phyloP scores from a whole-genome alignment of 2,797 vertebrate genomes.

The Poecilia gillii region DNA sequence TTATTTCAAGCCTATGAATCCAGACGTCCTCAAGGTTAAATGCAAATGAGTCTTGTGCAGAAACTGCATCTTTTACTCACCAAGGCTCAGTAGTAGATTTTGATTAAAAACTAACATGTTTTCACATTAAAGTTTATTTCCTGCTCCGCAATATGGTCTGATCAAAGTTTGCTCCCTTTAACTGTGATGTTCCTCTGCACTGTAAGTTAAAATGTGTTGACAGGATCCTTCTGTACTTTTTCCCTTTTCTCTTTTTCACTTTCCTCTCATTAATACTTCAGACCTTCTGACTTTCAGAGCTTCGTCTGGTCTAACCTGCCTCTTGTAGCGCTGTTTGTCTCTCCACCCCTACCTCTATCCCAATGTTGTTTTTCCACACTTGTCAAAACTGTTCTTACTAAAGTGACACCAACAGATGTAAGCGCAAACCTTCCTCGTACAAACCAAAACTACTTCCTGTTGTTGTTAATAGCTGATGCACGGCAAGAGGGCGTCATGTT shows the following conservation, averaged over 20 bases:
- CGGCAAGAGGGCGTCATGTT: slow-evolving; percentile 42
- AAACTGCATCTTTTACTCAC: not conserved
- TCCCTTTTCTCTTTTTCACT: not conserved
- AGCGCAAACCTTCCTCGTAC: slow-evolving; percentile 15
- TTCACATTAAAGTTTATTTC: slow-evolving; percentile 12
- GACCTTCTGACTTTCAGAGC: slow-evolving; percentile 12
- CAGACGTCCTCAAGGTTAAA: not conserved
- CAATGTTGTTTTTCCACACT: slow-evolving; percentile 29
- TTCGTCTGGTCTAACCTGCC: slow-evolving; percentile 10
- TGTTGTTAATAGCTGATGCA: slow-evolving; percentile 47
- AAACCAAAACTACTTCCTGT: slow-evolving; percentile 40
- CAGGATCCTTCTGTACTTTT: not conserved
- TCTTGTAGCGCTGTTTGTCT: slow-evolving; percentile 10
- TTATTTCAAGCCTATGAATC: not conserved
- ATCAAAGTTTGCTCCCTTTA: slow-evolving; percentile 7
- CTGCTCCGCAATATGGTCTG: not conserved
- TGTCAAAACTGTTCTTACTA: slow-evolving; percentile 30
- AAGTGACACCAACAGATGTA: slow-evolving; percentile 24
- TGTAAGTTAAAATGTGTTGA: slow-evolving; percentile 1
- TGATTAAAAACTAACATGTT: slow-evolving; percentile 1
- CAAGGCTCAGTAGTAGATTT: not conserved
- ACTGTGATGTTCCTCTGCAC: not conserved
- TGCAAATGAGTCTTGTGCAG: slow-evolving; percentile 10
- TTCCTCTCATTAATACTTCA: slow-evolving; percentile 7
- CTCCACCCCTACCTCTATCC: slow-evolving; percentile 10